Evolutionary conservation across 2,113 vertebrate species (phyloP).

Genomic region (Pangasianodon hypophthalmus): DNA sequence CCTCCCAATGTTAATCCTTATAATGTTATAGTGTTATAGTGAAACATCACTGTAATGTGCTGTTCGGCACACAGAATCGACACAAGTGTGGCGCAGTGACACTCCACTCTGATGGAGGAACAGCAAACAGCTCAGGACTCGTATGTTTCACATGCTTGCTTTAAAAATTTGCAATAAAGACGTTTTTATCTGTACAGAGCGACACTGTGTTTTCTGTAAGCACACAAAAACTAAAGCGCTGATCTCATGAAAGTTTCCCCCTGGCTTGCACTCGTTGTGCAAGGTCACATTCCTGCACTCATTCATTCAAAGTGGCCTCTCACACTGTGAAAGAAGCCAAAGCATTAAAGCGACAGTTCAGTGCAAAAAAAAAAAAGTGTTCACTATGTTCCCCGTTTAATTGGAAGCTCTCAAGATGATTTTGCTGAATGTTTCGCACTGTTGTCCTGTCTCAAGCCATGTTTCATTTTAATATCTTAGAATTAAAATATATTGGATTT

Average conservation of each 20-base stretch:
- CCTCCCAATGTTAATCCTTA: not conserved
- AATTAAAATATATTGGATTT: not conserved
- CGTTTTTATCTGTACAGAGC: not conserved
- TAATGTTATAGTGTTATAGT: slow-evolving; percentile 12
- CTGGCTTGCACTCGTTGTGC: slow-evolving; percentile 41
- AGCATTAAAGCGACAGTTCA: not conserved
- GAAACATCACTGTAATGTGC: slow-evolving; percentile 25
- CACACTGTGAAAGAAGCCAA: not conserved
- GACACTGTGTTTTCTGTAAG: not conserved
- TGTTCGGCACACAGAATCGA: not conserved
- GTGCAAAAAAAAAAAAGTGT: not conserved
- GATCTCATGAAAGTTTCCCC: not conserved
- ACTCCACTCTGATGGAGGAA: slow-evolving; percentile 57
- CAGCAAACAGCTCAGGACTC: slow-evolving; percentile 46
- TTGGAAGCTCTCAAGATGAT: not conserved
- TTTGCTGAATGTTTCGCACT: not conserved
- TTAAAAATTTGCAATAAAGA: slow-evolving; percentile 62
- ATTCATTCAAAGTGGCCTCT: slow-evolving; percentile 45
- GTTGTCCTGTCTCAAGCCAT: not conserved
- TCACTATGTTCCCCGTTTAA: not conserved
- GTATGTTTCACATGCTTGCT: slow-evolving; percentile 54
- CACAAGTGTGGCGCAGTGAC: slow-evolving; percentile 21
- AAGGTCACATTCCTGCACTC: slow-evolving; percentile 66
- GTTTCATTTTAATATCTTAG: not conserved
- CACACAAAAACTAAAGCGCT: not conserved